These are phyloP conservation scores for Sphenodon punctatus DNA, from an alignment of 2,797 vertebrate genomes.

Conservation along the genomic window DNA sequence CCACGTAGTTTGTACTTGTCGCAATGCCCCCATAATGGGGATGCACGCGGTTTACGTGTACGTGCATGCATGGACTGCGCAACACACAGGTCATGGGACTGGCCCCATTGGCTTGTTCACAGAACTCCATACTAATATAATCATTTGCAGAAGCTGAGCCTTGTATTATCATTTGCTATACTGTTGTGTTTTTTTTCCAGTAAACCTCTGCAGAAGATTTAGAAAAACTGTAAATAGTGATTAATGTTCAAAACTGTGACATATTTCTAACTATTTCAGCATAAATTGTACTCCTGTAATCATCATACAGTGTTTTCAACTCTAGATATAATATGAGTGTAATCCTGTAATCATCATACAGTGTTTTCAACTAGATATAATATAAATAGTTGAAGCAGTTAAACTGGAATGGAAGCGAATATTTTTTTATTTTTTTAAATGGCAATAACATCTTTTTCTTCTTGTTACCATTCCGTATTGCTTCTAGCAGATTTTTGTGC, in stretches of 20 bases:
- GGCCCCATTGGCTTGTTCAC: neutral
- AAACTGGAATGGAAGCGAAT: conserved; percentile 33
- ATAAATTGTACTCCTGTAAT: neutral
- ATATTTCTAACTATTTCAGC: conserved; percentile 31
- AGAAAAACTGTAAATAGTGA: neutral
- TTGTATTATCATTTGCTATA: neutral
- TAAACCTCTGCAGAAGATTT: neutral
- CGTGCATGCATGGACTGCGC: too few species aligned
- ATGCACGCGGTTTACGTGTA: too few species aligned
- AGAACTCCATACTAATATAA: neutral
- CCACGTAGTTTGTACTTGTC: too few species aligned
- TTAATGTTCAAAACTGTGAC: neutral
- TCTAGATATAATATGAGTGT: too few species aligned
- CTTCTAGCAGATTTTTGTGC: conserved; percentile 49
- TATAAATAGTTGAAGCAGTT: conserved; percentile 46
- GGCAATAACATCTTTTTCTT: conserved; percentile 33
- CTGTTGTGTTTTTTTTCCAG: neutral
- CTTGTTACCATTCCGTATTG: conserved; percentile 40
- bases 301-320: too few species aligned
- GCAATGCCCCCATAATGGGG: too few species aligned
- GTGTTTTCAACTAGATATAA: conserved; percentile 35
- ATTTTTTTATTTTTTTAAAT: conserved; percentile 48
- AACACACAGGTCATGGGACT: too few species aligned
- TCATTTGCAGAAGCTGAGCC: neutral
- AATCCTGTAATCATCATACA: too few species aligned